Base-by-base conservation (phyloP, 2,113 vertebrate genomes). In the Bungarus multicinctus region DNA sequence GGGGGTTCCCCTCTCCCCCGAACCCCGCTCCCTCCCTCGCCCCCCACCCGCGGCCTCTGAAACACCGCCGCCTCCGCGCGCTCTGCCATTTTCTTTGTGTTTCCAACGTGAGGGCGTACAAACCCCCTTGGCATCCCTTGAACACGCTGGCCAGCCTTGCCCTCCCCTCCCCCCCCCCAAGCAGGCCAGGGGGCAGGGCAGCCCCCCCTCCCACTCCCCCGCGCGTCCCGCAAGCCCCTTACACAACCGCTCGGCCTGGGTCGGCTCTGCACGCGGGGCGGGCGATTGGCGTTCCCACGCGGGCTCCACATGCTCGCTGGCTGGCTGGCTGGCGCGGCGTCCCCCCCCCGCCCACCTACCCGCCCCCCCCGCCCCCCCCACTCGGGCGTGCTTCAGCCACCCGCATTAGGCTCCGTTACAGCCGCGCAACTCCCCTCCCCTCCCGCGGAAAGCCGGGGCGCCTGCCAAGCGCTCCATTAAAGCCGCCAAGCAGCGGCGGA, bases 331-430 rank as follows among this genome's bases (percentile, higher is more conserved):
- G 57, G 74, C 58, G 43, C 30, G 7, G 55, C 1, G 45, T 4
- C 45, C 43, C 45, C 94, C 3, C 4, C 9, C 10, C 88, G 88
- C 34, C 58, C 87, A 5, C 20, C 55, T 6, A 22, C 58, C 58
- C 25, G 22, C 57, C 57, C 55, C 2, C 57, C 57, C 20, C 18
- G 5, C 20, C 54, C 20, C 20, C 93, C 90, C 60, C 92, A 16
- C 6, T 30, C 92, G 95, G 95, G 95, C 95, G 94, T 96, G 94
- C 96, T 97, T 95, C 93, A 95, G 93, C 95, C 95, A 91, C 69
- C 95, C 92, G 95, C 95, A 95, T 94, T 93, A 93, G 97, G 97
- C 95, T 98, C 96, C 95, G 95, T 97, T 97, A 97, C 97, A 95
- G 96, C 97, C 96, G 92, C 93, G 95, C 96, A 97, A 95, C 96